Conservation (phyloP, 2,797 vertebrate genomes). For the Aldrovandia affinis region DNA sequence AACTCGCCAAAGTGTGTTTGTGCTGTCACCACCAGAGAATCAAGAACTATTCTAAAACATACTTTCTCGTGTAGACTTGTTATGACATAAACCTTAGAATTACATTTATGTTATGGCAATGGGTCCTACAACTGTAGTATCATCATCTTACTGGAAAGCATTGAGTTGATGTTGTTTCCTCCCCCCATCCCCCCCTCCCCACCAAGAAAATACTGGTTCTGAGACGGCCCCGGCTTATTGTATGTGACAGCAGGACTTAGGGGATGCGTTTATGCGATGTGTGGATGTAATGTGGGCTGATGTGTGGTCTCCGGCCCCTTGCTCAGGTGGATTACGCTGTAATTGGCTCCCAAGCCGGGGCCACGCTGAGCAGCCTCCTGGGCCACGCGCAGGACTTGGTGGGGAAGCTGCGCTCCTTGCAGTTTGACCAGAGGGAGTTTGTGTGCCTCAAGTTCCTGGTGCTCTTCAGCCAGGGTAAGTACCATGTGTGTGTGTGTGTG, state of each 20-base stretch:
- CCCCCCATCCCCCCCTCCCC: neutral
- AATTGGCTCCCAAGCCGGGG: slow-evolving; percentile 91
- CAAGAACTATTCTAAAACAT: neutral
- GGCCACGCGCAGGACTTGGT: slow-evolving; percentile 94
- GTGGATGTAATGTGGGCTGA: neutral
- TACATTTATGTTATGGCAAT: neutral
- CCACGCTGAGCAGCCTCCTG: slow-evolving; percentile 93
- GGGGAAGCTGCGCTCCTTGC: slow-evolving; percentile 89
- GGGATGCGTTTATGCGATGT: neutral
- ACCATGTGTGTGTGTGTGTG: neutral
- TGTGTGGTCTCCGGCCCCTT: neutral
- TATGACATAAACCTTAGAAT: neutral
- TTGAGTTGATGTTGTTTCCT: neutral
- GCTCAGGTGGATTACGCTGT: slow-evolving; percentile 89
- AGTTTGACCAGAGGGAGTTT: slow-evolving; percentile 96
- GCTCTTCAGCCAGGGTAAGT: slow-evolving; percentile 96
- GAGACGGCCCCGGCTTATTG: too few species aligned
- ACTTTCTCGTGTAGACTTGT: neutral
- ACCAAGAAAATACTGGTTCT: neutral
- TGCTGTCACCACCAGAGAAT: neutral
- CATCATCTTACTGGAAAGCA: neutral
- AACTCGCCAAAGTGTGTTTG: neutral
- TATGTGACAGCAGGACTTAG: neutral
- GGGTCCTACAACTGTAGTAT: neutral
- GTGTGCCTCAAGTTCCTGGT: slow-evolving; percentile 99